Conservation (phyloP, 2,113 vertebrate species). For the Silurus meridionalis region DNA sequence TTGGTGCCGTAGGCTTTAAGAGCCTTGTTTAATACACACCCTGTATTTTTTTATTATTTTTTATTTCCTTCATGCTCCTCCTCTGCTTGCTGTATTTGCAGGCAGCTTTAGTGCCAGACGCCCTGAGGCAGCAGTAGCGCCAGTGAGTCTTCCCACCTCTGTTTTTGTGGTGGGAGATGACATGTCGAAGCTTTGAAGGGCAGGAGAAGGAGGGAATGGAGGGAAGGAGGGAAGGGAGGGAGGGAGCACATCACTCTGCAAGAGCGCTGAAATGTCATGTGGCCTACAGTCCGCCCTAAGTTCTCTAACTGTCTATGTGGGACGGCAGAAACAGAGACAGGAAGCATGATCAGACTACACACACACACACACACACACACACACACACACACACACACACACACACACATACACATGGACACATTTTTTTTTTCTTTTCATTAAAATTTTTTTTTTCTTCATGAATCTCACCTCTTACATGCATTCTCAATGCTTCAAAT, state of each 20-base stretch:
- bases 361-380: constrained; percentile 48
- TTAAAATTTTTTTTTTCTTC: too few relatives aligned
- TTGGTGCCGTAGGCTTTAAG: constrained; percentile 69
- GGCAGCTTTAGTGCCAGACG: constrained; percentile 82
- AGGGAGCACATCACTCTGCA: constrained; percentile 73
- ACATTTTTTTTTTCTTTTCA: not conserved
- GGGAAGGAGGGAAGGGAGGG: constrained; percentile 63
- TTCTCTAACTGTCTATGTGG: constrained; percentile 75
- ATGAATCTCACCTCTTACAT: constrained; percentile 47
- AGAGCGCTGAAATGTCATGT: constrained; percentile 74
- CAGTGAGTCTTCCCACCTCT: constrained; percentile 85
- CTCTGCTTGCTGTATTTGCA: constrained; percentile 77
- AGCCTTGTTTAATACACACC: constrained; percentile 65
- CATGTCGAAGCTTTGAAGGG: constrained; percentile 83
- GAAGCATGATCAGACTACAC: constrained; percentile 60
- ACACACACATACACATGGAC: constrained; percentile 32
- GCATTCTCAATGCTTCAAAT: not conserved
- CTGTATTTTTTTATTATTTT: constrained; percentile 53
- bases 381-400: constrained; percentile 1
- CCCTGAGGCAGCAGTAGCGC: constrained; percentile 83
- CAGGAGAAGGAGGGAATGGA: constrained; percentile 69
- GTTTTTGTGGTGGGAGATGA: constrained; percentile 85
- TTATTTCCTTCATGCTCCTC: constrained; percentile 58
- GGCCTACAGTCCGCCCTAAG: constrained; percentile 75
- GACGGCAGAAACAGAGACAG: constrained; percentile 77